Base-by-base conservation (phyloP, 2,888 invertebrate species). In the Buathra laborator region DNA sequence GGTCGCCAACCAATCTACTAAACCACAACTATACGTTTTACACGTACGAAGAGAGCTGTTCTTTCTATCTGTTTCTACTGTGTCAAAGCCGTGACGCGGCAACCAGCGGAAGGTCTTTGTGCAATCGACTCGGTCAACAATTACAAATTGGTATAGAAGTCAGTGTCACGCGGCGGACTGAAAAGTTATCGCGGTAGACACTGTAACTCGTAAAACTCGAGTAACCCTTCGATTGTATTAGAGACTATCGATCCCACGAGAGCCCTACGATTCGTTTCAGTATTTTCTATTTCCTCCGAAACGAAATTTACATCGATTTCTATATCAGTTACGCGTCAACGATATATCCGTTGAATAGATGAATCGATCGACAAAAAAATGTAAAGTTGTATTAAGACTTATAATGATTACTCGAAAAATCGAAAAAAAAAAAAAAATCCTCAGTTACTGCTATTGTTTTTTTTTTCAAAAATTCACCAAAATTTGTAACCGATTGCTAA, bases 101-200 rank as follows among this genome's bases (percentile, higher is more conserved):
- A 10, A 37, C 19, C 19, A 19, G 19, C 6, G 43, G 10, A 14
- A 43, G 56, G n/a, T 19, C 56, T 53, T 71, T 43, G 43, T 19
- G 16, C 70, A 71, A 53, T 71, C 70, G 70, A 19, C 53, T 37
- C 37, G 53, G 51, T 71, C 71, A 43, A 43, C 43, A 56, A 43
- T 53, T 71, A 43, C 71, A 14, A 43, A 19, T 71, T 43, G 16
- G 43, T 56, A 16, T 14, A 32, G 9, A 43, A 16, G 56, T 43
- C 10, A 43, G n/a, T 1, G 19, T 16, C 56, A 9, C 37, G 37
- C 37, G 37, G 6, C 5, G 9, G 7, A 37, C 37, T 37, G 5
- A 37, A 37, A 37, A 37, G 37, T 7, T 0, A 37, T 7, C 37
- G 24, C 24, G 24, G 24, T 24, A 24, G 53, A 19, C 1, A n/a